Conservation (phyloP, 1,140 invertebrate genomes). For the Drosophila sturtevanti region DNA sequence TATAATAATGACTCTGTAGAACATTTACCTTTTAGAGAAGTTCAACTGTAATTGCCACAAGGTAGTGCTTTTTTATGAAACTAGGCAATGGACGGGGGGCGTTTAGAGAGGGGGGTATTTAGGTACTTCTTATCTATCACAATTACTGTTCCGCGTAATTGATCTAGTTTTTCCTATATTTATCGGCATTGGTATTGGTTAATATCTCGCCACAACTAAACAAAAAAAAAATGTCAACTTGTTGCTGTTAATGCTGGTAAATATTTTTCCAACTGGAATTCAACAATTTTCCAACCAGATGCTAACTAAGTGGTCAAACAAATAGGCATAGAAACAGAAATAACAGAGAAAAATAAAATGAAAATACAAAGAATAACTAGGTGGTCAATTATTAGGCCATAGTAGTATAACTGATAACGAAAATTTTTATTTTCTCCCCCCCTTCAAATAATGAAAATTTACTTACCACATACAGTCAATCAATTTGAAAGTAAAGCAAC, state of each 20-base stretch:
- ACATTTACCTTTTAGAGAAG: neutral
- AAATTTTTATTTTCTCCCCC: neutral
- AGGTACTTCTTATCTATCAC: constrained; percentile 49
- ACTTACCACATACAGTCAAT: neutral
- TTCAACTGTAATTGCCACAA: constrained; percentile 6
- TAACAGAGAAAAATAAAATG: neutral
- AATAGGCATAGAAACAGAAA: neutral
- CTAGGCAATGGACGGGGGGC: neutral
- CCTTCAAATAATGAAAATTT: neutral
- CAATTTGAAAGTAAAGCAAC: constrained; percentile 4
- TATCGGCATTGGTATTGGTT: constrained; percentile 8
- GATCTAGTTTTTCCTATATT: constrained; percentile 59
- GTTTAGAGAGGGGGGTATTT: neutral
- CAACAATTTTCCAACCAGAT: constrained; percentile 32
- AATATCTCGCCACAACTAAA: neutral
- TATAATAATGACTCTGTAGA: neutral
- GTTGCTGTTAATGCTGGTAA: constrained; percentile 51
- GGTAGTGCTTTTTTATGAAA: neutral
- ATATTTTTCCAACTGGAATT: constrained; percentile 16
- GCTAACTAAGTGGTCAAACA: constrained; percentile 11
- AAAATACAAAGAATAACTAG: constrained; percentile 1
- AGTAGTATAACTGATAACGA: neutral
- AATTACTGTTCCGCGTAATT: constrained; percentile 61
- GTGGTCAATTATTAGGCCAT: constrained; percentile 3
- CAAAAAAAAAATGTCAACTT: constrained; percentile 72